Percentiles rank a stretch among this genome's conserved stretches.
These are phyloP conservation scores for Dipus sagitta DNA, from an alignment of 2,797 vertebrate genomes.

Conservation along the genomic window DNA sequence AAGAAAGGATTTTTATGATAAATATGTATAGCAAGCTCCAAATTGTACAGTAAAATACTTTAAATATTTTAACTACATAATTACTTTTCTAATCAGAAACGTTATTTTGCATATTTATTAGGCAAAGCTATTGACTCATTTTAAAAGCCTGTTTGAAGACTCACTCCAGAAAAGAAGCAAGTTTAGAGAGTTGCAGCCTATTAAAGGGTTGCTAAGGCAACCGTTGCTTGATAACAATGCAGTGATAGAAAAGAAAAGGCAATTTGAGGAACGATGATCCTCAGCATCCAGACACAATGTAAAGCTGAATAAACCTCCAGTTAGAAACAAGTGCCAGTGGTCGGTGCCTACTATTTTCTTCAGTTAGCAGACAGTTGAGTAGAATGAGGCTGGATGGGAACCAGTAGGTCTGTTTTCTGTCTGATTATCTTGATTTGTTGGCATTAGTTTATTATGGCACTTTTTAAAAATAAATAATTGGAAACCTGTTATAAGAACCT, in stretches of 20 bases:
- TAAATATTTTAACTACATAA: slow-evolving; percentile 35
- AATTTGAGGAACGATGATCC: slow-evolving; percentile 71
- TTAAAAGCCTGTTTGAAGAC: slow-evolving; percentile 51
- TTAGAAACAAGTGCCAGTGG: neutral
- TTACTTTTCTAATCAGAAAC: slow-evolving; percentile 49
- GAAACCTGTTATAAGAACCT: neutral
- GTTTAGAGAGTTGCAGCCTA: slow-evolving; percentile 57
- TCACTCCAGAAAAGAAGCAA: slow-evolving; percentile 51
- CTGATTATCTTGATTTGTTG: neutral
- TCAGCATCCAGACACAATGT: slow-evolving; percentile 70
- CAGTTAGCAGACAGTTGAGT: neutral
- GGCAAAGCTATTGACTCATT: slow-evolving; percentile 16
- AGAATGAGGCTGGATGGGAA: neutral
- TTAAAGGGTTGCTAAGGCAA: slow-evolving; percentile 82
- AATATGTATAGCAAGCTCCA: neutral
- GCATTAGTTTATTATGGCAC: neutral
- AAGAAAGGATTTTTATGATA: slow-evolving; percentile 20
- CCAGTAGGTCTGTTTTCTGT: neutral
- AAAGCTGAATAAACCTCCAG: slow-evolving; percentile 8
- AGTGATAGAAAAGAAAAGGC: slow-evolving; percentile 70
- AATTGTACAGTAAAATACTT: neutral
- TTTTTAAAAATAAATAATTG: neutral
- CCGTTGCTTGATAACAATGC: slow-evolving; percentile 76
- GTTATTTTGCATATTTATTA: slow-evolving; percentile 49
- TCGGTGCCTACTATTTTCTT: neutral